phyloP scores from a whole-genome alignment of 2,113 vertebrate genomes.

The Delphinapterus leucas region DNA sequence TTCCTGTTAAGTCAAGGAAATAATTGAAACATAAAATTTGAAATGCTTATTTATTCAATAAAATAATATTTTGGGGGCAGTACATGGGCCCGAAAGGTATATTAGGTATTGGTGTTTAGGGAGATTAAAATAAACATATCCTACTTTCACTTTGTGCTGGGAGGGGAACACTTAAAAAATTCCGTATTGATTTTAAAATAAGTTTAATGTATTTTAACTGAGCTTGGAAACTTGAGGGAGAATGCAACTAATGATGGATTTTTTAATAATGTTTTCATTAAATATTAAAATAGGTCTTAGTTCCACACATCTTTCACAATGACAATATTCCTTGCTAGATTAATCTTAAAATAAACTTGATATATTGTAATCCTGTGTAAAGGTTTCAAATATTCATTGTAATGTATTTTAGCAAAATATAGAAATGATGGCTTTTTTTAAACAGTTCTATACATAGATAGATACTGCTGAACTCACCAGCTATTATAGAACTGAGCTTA shows the following conservation, averaged over 20 bases:
- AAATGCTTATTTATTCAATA: slow-evolving; percentile 38
- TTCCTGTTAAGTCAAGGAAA: neutral
- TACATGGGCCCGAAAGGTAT: slow-evolving; percentile 42
- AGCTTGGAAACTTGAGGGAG: slow-evolving; percentile 61
- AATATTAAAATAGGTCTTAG: slow-evolving; percentile 75
- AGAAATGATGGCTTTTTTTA: slow-evolving; percentile 27
- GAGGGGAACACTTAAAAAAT: slow-evolving; percentile 29
- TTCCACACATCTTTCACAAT: slow-evolving; percentile 69
- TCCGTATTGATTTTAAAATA: slow-evolving; percentile 77
- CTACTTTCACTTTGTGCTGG: slow-evolving; percentile 37
- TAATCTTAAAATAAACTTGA: slow-evolving; percentile 69
- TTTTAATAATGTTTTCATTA: slow-evolving; percentile 78
- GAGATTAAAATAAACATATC: slow-evolving; percentile 71
- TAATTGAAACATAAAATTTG: slow-evolving; percentile 34
- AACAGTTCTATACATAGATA: neutral
- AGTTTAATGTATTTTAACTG: slow-evolving; percentile 74
- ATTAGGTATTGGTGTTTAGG: slow-evolving; percentile 43
- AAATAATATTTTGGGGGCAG: neutral
- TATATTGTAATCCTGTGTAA: slow-evolving; percentile 67
- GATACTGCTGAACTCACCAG: neutral
- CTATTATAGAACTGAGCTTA: neutral
- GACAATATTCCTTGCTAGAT: slow-evolving; percentile 54
- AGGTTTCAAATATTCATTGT: slow-evolving; percentile 50
- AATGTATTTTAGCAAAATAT: slow-evolving; percentile 60
- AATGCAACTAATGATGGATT: slow-evolving; percentile 73